Evolutionary conservation across 2,797 vertebrate genomes (phyloP), one percentile per base, ranked within the genome.

Genomic region (Aldrovandia affinis): DNA sequence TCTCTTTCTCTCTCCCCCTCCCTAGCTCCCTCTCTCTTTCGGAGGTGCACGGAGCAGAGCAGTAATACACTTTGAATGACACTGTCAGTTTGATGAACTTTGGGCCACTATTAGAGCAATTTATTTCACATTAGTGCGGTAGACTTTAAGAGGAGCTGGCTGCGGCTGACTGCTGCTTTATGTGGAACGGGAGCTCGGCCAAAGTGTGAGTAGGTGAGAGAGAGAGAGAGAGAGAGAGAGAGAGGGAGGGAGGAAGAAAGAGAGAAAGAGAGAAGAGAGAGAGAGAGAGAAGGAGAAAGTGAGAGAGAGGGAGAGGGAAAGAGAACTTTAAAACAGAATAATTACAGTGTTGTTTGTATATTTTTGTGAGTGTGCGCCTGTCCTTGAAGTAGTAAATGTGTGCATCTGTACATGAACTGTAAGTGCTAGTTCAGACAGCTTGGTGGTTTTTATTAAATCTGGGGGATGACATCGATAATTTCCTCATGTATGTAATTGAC

Each of bases 41-140:
- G 63, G 83, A 39, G 82, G 61, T 88, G 4, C 18, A 61, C 92
- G 91, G 88, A 89, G 88, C 7, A 57, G 59, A 36, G 50, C 54
- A 89, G 87, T 93, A 94, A 93, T 94, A 94, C 93, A 94, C 94
- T 94, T 90, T 94, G 91, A 93, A 91, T 91, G 89, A 88, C 92
- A 90, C 93, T 93, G 90, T 89, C 91, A 93, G 93, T 93, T 94
- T 96, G 94, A 96, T 96, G 93, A 96, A 93, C 91, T 95, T 94
- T 93, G 86, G 87, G 88, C 59, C 80, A 82, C 93, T 95, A 96
- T 96, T 96, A 96, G 88, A 94, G 90, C 95, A 95, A 96, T 96
- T 96, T 95, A 95, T 96, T 96, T 95, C 91, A 94, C 91, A 92
- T 88, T 91, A 95, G 92, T 86, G 85, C 93, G 93, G 94, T 93